Evolutionary conservation across 2,888 invertebrate species (phyloP).

Genomic region (Tillus elongatus): DNA sequence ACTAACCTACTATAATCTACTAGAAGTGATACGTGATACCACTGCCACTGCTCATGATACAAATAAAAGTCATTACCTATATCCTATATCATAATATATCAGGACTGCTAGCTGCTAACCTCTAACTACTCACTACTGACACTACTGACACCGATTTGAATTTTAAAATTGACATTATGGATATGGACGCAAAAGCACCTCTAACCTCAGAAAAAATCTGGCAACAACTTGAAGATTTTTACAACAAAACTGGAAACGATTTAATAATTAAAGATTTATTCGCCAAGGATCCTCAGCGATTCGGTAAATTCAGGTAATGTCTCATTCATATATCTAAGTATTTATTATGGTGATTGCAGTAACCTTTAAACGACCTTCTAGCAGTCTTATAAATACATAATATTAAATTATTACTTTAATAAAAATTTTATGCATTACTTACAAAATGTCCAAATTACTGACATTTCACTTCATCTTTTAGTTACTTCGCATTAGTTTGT

Average conservation of each 20-base stretch:
- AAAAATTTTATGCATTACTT: no score
- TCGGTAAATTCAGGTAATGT: conserved; percentile 78
- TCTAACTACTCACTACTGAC: conserved; percentile 10
- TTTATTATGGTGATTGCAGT: conserved; percentile 4
- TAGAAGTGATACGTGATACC: no score
- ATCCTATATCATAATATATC: no score
- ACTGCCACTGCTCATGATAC: no score
- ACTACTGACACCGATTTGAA: conserved; percentile 12
- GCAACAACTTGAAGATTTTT: conserved; percentile 67
- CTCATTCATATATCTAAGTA: conserved; percentile 12
- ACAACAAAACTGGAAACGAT: conserved; percentile 58
- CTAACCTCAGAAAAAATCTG: conserved; percentile 61
- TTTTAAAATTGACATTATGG: conserved; percentile 11
- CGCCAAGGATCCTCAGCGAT: conserved; percentile 68
- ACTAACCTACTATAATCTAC: no score
- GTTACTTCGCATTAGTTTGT: no score
- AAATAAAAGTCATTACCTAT: no score
- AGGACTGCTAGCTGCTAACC: no score
- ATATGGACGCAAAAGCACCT: conserved; percentile 46
- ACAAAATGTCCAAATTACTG: no score
- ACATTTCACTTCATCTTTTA: no score
- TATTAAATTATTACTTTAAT: no score
- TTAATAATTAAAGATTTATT: conserved; percentile 80
- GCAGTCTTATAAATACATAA: conserved; percentile 22
- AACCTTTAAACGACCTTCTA: conserved; percentile 21